These are phyloP conservation scores for Drosophila bipectinata DNA, from an alignment of 1,140 invertebrate genomes.

Conservation along the genomic window DNA sequence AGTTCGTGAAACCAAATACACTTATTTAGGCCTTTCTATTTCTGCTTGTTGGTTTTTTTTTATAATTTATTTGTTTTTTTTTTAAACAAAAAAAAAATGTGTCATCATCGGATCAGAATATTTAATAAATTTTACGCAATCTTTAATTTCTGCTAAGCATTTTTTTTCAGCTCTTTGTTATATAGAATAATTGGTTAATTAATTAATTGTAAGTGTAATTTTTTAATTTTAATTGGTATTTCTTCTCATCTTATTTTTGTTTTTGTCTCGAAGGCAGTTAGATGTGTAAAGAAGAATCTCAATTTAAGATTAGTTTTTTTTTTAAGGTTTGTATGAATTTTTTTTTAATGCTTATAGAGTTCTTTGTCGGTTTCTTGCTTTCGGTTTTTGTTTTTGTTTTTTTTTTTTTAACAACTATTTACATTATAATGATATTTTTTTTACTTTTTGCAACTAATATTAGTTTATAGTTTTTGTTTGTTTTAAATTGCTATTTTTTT, in stretches of 20 bases:
- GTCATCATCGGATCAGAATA: background rate
- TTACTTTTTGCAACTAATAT: background rate
- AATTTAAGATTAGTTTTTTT: conserved; percentile 18
- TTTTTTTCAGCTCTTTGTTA: conserved; percentile 5
- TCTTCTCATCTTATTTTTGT: conserved; percentile 15
- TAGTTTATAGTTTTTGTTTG: conserved; percentile 5
- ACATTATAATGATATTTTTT: conserved; percentile 13
- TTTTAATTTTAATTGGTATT: conserved; percentile 22
- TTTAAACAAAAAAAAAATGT: conserved; percentile 16
- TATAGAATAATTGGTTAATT: background rate
- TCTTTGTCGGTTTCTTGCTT: conserved; percentile 39
- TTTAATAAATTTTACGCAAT: conserved; percentile 25
- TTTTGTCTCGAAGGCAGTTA: conserved; percentile 65
- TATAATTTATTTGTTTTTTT: conserved; percentile 12
- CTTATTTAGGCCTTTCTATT: conserved; percentile 58
- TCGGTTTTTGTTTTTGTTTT: conserved; percentile 7
- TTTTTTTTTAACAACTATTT: conserved; percentile 25
- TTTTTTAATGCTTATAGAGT: conserved; percentile 19
- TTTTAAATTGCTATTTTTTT: conserved; percentile 36
- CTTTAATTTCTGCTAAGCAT: conserved; percentile 22
- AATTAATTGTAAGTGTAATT: conserved; percentile 3
- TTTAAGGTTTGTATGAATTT: conserved; percentile 23
- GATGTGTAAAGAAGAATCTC: conserved; percentile 56
- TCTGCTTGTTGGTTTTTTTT: conserved; percentile 13
- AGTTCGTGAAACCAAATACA: conserved; percentile 80